Percentiles rank a stretch among this genome's conserved stretches.
Evolutionary conservation across 2,888 invertebrate genomes (phyloP).

Genomic region (Scaptomyza flava): DNA sequence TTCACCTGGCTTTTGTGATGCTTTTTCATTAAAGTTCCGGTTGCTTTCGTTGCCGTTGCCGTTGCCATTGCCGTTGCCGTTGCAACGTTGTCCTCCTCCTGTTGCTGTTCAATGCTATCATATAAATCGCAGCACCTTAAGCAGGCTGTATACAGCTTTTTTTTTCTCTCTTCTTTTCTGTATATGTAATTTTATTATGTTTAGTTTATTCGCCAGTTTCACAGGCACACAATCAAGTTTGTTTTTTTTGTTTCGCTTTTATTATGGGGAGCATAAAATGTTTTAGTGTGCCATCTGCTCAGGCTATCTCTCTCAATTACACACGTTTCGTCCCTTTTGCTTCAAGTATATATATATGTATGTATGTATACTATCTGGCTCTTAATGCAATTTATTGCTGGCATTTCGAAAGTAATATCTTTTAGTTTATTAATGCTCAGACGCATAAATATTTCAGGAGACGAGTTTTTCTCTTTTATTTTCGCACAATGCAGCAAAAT

Average conservation of each 20-base stretch:
- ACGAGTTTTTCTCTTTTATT: slow-evolving; percentile 30
- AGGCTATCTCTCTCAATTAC: slow-evolving; percentile 30
- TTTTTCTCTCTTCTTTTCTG: neutral
- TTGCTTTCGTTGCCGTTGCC: slow-evolving; percentile 3
- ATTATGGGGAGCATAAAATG: slow-evolving; percentile 65
- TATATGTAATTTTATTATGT: slow-evolving; percentile 16
- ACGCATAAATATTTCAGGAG: slow-evolving; percentile 65
- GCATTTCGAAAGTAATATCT: slow-evolving; percentile 65
- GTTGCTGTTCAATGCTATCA: slow-evolving; percentile 30
- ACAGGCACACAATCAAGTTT: slow-evolving; percentile 67
- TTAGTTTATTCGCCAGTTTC: slow-evolving; percentile 47
- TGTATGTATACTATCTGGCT: slow-evolving; percentile 11
- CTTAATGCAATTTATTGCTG: slow-evolving; percentile 58
- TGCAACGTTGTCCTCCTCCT: neutral
- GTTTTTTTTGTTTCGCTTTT: slow-evolving; percentile 59
- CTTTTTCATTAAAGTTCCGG: slow-evolving; percentile 16
- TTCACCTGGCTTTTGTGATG: slow-evolving; percentile 24
- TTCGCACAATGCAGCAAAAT: slow-evolving; percentile 10
- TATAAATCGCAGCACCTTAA: slow-evolving; percentile 58
- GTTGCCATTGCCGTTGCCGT: neutral
- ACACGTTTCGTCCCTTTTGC: slow-evolving; percentile 7
- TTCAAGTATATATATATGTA: slow-evolving; percentile 13
- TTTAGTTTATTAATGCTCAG: slow-evolving; percentile 67
- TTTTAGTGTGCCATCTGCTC: slow-evolving; percentile 66
- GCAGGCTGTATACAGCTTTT: slow-evolving; percentile 12